A percentile compares a stretch with the other conserved stretches of the same genome.
Conservation (phyloP, 2,113 vertebrate genomes). For the Thamnaconus septentrionalis region DNA sequence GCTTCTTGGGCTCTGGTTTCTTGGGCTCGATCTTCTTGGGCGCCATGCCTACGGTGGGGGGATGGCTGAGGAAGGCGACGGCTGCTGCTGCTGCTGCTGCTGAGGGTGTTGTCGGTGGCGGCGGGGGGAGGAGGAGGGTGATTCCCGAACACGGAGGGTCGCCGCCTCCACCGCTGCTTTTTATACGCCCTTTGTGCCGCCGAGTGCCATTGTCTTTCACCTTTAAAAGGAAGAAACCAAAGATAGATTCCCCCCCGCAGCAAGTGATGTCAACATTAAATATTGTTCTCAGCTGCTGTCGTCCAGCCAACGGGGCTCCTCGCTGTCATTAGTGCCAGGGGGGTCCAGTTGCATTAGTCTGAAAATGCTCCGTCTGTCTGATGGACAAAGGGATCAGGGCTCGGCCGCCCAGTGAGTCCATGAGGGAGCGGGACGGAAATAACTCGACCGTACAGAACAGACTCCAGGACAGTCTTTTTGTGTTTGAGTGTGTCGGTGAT, state of each 20-base stretch:
- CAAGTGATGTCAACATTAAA: slow-evolving; percentile 75
- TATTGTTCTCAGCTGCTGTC: slow-evolving; percentile 80
- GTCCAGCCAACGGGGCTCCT: slow-evolving; percentile 62
- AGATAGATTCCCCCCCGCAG: slow-evolving; percentile 69
- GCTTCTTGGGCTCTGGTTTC: slow-evolving; percentile 77
- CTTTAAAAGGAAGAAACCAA: slow-evolving; percentile 81
- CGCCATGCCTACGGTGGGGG: slow-evolving; percentile 65
- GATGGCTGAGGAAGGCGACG: slow-evolving; percentile 27
- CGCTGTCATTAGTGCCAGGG: slow-evolving; percentile 63
- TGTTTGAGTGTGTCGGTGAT: too few relatives aligned
- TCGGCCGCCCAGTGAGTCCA: slow-evolving; percentile 44
- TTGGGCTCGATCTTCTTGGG: slow-evolving; percentile 80
- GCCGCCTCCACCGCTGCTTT: slow-evolving; percentile 53
- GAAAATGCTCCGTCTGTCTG: slow-evolving; percentile 64
- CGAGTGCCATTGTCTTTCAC: slow-evolving; percentile 55
- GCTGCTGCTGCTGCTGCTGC: too few relatives aligned
- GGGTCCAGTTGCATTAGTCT: slow-evolving; percentile 72
- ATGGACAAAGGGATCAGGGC: slow-evolving; percentile 72
- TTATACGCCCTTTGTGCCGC: slow-evolving; percentile 70
- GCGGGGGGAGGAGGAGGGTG: slow-evolving; percentile 35
- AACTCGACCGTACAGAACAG: slow-evolving; percentile 20
- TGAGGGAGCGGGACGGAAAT: slow-evolving; percentile 55
- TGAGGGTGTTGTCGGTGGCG: too few relatives aligned
- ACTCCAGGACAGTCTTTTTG: too few relatives aligned
- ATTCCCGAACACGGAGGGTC: slow-evolving; percentile 53